Percentiles rank a stretch among this genome's conserved stretches.
These are phyloP conservation scores for Zoroaster sp. DNA, from an alignment of 53 echinoderm and acorn worm genomes.

Conservation along the genomic window DNA sequence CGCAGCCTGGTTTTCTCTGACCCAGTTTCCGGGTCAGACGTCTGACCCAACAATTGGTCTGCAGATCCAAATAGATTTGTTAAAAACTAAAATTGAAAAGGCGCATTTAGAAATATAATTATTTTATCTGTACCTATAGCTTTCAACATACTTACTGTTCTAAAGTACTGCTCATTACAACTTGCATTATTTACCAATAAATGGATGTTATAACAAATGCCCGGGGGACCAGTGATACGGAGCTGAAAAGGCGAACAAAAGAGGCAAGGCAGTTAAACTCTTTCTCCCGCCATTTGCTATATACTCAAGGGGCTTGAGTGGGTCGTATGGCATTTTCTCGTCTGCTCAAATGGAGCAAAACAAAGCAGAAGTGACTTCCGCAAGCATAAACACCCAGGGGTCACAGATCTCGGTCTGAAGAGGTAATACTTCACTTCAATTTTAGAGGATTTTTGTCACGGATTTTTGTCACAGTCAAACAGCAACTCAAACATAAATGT, in stretches of 20 bases:
- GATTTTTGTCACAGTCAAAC: too few species aligned
- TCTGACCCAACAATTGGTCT: too few species aligned
- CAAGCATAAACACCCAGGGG: not conserved
- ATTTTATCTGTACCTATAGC: too few species aligned
- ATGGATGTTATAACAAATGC: not conserved
- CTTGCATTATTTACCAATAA: conserved; percentile 34
- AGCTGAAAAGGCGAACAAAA: not conserved
- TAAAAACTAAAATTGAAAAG: too few species aligned
- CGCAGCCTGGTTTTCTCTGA: too few species aligned
- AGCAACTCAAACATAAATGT: too few species aligned
- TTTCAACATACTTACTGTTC: too few species aligned
- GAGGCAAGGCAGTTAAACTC: not conserved
- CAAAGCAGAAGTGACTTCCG: not conserved
- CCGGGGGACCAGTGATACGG: not conserved
- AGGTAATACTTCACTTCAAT: not conserved
- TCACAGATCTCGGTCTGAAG: not conserved
- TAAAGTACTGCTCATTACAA: not conserved
- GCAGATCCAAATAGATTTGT: too few species aligned
- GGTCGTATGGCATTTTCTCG: not conserved
- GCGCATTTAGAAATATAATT: too few species aligned
- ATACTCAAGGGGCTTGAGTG: not conserved
- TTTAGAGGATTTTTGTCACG: too few species aligned
- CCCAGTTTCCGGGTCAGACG: too few species aligned
- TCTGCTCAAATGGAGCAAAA: conserved; percentile 15
- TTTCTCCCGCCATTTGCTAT: not conserved